A percentile compares a stretch with the other conserved stretches of the same genome.
Conservation (phyloP, 2,113 vertebrate species). For the Scomber scombrus region DNA sequence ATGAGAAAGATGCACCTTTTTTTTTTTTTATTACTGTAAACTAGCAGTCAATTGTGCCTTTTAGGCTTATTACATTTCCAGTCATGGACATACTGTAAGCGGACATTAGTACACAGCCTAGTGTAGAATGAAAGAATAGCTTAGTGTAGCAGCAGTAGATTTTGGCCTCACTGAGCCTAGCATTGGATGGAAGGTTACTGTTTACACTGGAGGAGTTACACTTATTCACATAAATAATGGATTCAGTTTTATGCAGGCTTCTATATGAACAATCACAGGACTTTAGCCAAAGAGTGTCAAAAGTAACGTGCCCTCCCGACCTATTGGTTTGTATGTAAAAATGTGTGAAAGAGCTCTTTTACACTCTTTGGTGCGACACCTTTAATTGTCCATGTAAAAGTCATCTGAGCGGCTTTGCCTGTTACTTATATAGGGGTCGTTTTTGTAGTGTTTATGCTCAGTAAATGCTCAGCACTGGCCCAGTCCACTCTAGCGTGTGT, state of each 20-base stretch:
- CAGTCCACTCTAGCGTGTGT: constrained; percentile 29
- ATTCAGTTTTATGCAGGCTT: constrained; percentile 32
- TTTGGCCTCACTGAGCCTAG: constrained; percentile 49
- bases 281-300: constrained; percentile 1
- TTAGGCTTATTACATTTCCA: constrained; percentile 46
- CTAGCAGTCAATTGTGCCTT: constrained; percentile 45
- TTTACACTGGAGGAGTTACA: constrained; percentile 75
- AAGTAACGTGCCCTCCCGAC: not conserved
- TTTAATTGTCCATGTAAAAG: constrained; percentile 21
- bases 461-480: constrained; percentile 19
- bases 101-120: constrained; percentile 29
- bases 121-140: constrained; percentile 36
- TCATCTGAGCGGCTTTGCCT: constrained; percentile 13
- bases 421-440: not conserved
- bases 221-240: constrained; percentile 28
- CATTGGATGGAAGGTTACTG: constrained; percentile 59
- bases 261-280: constrained; percentile 29
- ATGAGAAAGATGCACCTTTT: constrained; percentile 73
- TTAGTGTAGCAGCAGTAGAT: constrained; percentile 45
- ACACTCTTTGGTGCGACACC: constrained; percentile 19
- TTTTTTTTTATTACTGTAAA: constrained; percentile 68
- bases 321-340: not conserved
- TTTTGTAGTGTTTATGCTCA: constrained; percentile 2
- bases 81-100: constrained; percentile 2
- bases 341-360: constrained; percentile 2